Percentiles rank a stretch among this genome's conserved stretches.
phyloP scores from a whole-genome alignment of 2,888 invertebrate species.

The Drosophila phalerata region DNA sequence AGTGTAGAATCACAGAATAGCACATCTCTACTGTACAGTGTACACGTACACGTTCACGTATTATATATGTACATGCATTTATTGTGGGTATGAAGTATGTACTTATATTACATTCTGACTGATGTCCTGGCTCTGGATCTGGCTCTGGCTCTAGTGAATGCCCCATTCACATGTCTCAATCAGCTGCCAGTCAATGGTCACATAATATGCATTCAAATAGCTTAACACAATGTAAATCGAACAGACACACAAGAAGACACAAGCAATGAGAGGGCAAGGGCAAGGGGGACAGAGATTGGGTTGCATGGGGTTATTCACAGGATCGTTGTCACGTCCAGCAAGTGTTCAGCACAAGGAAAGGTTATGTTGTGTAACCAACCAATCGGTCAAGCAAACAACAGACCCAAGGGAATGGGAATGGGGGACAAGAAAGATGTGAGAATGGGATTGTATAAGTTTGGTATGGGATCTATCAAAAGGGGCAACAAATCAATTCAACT shows the following conservation, averaged over 20 bases:
- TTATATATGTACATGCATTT: background rate
- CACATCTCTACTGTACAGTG: background rate
- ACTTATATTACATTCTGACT: slow-evolving; percentile 3
- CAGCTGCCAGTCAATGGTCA: slow-evolving; percentile 40
- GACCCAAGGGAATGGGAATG: background rate
- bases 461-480: slow-evolving; percentile 24
- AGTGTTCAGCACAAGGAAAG: slow-evolving; percentile 25
- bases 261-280: background rate
- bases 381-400: slow-evolving; percentile 6
- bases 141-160: slow-evolving; percentile 5
- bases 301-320: background rate
- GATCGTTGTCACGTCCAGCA: slow-evolving; percentile 24
- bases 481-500: slow-evolving; percentile 54
- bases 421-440: too few relatives aligned
- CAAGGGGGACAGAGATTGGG: background rate
- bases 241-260: background rate
- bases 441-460: background rate
- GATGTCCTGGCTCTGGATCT: slow-evolving; percentile 10
- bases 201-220: slow-evolving; percentile 35
- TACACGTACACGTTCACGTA: background rate
- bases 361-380: slow-evolving; percentile 47
- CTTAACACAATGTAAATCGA: slow-evolving; percentile 29
- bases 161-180: slow-evolving; percentile 35
- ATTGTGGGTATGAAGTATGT: background rate
- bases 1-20: background rate